A percentile compares a stretch with the other conserved stretches of the same genome.
These are phyloP conservation scores for Drosophila trapezifrons DNA, from an alignment of 1,140 invertebrate species.

Conservation along the genomic window DNA sequence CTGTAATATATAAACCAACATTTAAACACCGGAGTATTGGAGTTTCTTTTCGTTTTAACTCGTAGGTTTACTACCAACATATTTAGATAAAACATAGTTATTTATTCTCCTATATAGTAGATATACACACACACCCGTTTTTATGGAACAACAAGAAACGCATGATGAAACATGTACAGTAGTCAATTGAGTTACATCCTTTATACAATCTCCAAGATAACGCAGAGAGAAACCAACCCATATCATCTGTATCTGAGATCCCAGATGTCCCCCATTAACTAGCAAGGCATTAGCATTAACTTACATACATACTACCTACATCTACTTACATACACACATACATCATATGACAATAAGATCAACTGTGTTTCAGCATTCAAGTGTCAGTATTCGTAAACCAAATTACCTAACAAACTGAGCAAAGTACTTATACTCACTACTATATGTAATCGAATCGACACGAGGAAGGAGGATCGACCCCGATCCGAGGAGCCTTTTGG, in stretches of 20 bases:
- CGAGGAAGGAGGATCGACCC: neutral
- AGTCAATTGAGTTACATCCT: constrained; percentile 71
- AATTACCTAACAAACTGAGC: constrained; percentile 70
- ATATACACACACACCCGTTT: constrained; percentile 34
- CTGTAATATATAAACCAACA: constrained; percentile 55
- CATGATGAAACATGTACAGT: constrained; percentile 77
- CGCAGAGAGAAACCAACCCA: constrained; percentile 51
- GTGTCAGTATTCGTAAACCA: constrained; percentile 81
- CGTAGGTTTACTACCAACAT: constrained; percentile 56
- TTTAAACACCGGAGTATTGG: constrained; percentile 43
- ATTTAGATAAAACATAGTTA: constrained; percentile 49
- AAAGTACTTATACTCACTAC: constrained; percentile 49
- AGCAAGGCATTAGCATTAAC: constrained; percentile 58
- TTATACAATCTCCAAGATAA: constrained; percentile 54
- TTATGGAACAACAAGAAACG: constrained; percentile 57
- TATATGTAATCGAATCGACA: constrained; percentile 22
- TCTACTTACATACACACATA: constrained; percentile 59
- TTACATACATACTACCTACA: constrained; percentile 36
- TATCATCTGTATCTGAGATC: constrained; percentile 59
- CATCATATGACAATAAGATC: constrained; percentile 83
- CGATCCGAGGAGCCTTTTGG: constrained; percentile 42
- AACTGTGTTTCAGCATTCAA: constrained; percentile 83
- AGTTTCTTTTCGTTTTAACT: constrained; percentile 53
- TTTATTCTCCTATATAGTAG: constrained; percentile 42
- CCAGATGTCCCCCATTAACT: constrained; percentile 43